Base-by-base conservation (phyloP, 2,888 invertebrate species). In the Lithophane ornitopus region DNA sequence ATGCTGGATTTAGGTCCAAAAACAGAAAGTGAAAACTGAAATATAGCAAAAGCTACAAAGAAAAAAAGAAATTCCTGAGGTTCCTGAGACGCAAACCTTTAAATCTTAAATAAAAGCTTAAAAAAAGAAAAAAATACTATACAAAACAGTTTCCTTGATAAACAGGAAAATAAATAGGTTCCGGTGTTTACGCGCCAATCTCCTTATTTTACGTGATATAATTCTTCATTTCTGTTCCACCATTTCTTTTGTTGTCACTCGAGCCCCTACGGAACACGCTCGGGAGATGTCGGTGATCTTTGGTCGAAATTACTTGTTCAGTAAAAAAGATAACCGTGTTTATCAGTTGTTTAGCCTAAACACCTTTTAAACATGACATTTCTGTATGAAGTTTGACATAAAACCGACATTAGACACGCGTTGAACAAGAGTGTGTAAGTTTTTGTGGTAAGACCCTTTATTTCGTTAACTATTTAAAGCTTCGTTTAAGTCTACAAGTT, bases 161-260 rank as follows among this genome's bases (percentile, higher is more conserved):
- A 28, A 56, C 46, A 82, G 49, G 14, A 56, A 62, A 76, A 82
- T 58, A 76, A 76, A 82, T 82, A 58, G 16, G 76, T 70, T 68
- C 81, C 68, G 70, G 67, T 70, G 56, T 70, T 81, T 76, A 75
- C 67, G 54, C 62, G 44, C 66, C 74, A 84, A 80, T 81, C 70
- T 81, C 9, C 63, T 67, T 76, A 81, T 28, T 59, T 63, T 56
- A 65, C 59, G 59, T 65, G 63, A 65, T 61, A 56, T 82, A 65
- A 85, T 85, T 75, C 82, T 49, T 81, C 68, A 70, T 70, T 80
- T 65, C 46, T 3, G 22, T 19, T 2, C 62, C 82, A 56, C 77
- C 63, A 78, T 80, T 63, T 82, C 62, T 52, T 63, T 76, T 44
- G 49, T 41, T 76, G 77, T 76, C 82, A 49, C 39, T 49, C 34